Conservation (phyloP, 2,113 vertebrate genomes). For the Verasper variegatus region DNA sequence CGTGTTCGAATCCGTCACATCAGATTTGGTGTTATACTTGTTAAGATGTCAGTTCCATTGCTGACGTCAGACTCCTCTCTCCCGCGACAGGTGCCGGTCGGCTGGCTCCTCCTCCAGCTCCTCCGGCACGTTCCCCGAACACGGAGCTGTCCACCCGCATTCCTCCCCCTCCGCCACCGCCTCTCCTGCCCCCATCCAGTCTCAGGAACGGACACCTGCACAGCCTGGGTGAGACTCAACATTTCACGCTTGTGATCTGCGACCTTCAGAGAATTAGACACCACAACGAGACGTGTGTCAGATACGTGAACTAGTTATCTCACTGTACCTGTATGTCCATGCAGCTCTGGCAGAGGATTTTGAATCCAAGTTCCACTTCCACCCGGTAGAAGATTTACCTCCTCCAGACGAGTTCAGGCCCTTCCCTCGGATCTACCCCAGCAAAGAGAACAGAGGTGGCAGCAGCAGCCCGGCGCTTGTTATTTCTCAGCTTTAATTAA, state of each 20-base stretch:
- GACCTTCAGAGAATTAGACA: neutral
- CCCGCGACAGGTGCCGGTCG: slow-evolving; percentile 77
- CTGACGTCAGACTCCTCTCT: neutral
- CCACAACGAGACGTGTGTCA: neutral
- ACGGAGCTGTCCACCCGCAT: slow-evolving; percentile 91
- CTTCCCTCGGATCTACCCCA: slow-evolving; percentile 93
- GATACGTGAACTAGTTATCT: neutral
- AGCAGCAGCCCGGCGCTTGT: neutral
- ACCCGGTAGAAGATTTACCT: slow-evolving; percentile 94
- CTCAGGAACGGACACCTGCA: slow-evolving; percentile 88
- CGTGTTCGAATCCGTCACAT: neutral
- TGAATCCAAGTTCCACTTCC: slow-evolving; percentile 98
- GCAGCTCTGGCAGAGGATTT: slow-evolving; percentile 88
- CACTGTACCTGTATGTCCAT: neutral
- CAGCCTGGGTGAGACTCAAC: slow-evolving; percentile 80
- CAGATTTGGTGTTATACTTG: neutral
- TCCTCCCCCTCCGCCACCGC: slow-evolving; percentile 75
- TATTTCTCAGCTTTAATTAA: neutral
- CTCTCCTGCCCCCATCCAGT: slow-evolving; percentile 70
- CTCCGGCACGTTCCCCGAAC: slow-evolving; percentile 90
- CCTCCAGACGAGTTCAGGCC: slow-evolving; percentile 94
- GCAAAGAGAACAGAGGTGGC: slow-evolving; percentile 91
- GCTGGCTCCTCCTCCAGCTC: slow-evolving; percentile 89
- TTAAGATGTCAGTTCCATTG: neutral
- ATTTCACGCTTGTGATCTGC: too few species aligned